Evolutionary conservation across 2,888 invertebrate species (phyloP), one percentile per base, ranked within the genome.

Genomic region (Drosophila diplacantha): DNA sequence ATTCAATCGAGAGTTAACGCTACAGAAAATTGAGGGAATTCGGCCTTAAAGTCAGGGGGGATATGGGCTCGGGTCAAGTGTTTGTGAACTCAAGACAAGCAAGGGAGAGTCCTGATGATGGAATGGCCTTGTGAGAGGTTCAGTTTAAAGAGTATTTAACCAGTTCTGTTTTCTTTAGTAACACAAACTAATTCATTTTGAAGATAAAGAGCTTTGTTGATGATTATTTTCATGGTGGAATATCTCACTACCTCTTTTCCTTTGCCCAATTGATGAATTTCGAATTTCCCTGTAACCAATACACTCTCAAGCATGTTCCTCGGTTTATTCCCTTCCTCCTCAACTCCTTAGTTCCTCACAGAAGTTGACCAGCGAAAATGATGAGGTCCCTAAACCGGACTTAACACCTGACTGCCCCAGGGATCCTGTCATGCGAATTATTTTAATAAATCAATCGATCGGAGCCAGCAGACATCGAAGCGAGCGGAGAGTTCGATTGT

Each of bases 371-470:
- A 18, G n/a, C n/a, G 14, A 18, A 8, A 52, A 41, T 31, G 31
- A 18, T 38, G 55, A 54, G 22, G 29, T 55, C 7, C 26, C 58
- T 37, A 38, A 54, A 58, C 43, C 29, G 35, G 35, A 26, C 34
- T 34, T 58, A 47, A 26, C 60, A 35, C 49, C 49, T 59, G 50
- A 43, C 32, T 59, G 60, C 32, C 18, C 37, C 9, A 35, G 20
- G 38, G 46, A 46, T 64, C 37, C 61, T 64, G 63, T 74, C 73
- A 75, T 65, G 76, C 75, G 74, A 83, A 74, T 66, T 78, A 81
- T 79, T 83, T 83, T 81, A 83, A 81, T 83, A 81, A 76, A 73
- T 72, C 29, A 43, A 44, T 37, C 32, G 31, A 50, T 53, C 26
- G 39, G 35, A 16, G n/a, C 7, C 5, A 16, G 35, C 24, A 41